These are phyloP conservation scores for Xenus cinereus DNA, from an alignment of 2,113 vertebrate species.

Conservation along the genomic window DNA sequence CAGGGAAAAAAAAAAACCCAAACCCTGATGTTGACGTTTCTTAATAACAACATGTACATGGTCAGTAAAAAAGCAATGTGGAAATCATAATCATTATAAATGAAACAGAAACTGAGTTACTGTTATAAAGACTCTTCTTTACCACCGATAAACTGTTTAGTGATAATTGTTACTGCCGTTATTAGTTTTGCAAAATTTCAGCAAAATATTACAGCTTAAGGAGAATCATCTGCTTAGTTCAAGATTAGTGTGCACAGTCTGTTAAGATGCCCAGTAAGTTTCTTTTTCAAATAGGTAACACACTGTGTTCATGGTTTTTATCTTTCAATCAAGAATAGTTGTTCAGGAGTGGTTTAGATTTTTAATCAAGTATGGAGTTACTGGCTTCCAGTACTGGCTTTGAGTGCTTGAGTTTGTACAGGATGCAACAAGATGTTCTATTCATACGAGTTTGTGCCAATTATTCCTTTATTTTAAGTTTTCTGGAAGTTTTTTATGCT, in stretches of 20 bases:
- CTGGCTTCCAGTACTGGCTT: neutral
- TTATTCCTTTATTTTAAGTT: neutral
- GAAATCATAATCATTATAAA: neutral
- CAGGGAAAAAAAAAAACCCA: neutral
- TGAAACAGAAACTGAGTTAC: neutral
- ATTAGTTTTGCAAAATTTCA: neutral
- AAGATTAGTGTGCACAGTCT: neutral
- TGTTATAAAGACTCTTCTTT: neutral
- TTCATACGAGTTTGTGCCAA: neutral
- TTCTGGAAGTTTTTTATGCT: neutral
- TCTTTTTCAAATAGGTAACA: neutral
- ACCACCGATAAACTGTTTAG: neutral
- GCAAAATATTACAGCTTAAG: neutral
- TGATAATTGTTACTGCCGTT: neutral
- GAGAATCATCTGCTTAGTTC: neutral
- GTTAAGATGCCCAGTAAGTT: neutral
- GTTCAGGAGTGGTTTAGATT: neutral
- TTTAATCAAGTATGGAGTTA: neutral
- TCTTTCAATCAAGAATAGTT: neutral
- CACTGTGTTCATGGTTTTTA: neutral
- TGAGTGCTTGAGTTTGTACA: neutral
- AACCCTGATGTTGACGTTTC: neutral
- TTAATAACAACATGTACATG: neutral
- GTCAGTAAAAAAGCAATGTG: neutral
- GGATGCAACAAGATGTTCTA: neutral